Evolutionary conservation across 30 jellyfish, hydroid and myxozoan species (phyloP).

Genomic region (Turritopsis rubra): DNA sequence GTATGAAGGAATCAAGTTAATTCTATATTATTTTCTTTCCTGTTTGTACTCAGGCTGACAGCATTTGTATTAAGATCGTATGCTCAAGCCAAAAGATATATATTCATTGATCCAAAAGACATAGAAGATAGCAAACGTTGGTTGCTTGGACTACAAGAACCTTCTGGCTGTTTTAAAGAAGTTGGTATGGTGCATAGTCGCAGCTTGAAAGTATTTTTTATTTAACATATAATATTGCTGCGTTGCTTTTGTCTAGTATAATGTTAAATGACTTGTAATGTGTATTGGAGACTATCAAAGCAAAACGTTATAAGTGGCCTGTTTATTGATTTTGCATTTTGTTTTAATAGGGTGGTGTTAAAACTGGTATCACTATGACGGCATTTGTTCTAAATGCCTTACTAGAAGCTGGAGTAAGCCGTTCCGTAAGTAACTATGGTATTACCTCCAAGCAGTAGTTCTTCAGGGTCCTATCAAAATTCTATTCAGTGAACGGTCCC

Average conservation of each 20-base stretch:
- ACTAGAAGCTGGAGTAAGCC: slow-evolving; percentile 53
- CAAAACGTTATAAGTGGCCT: neutral
- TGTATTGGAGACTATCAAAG: neutral
- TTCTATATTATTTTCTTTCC: neutral
- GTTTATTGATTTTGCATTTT: neutral
- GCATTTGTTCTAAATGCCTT: slow-evolving; percentile 61
- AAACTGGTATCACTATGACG: slow-evolving; percentile 56
- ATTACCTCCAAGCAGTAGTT: neutral
- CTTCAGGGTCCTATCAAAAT: too few species aligned
- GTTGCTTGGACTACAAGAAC: slow-evolving; percentile 36
- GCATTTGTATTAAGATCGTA: slow-evolving; percentile 75
- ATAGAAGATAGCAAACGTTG: slow-evolving; percentile 22
- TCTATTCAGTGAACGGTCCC: too few species aligned
- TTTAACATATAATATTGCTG: too few species aligned
- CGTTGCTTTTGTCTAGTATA: neutral
- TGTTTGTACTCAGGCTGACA: slow-evolving; percentile 39
- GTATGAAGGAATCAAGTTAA: too few species aligned
- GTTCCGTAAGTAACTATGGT: neutral
- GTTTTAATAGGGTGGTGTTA: slow-evolving; percentile 64
- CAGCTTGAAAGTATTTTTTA: slow-evolving; percentile 42
- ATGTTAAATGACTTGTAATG: too few species aligned
- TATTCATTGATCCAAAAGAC: slow-evolving; percentile 50
- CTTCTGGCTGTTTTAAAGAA: slow-evolving; percentile 58
- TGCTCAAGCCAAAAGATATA: slow-evolving; percentile 55
- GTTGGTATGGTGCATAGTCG: slow-evolving; percentile 57